Conservation (phyloP, 2,113 vertebrate species). For the Dipodomys stephensi region DNA sequence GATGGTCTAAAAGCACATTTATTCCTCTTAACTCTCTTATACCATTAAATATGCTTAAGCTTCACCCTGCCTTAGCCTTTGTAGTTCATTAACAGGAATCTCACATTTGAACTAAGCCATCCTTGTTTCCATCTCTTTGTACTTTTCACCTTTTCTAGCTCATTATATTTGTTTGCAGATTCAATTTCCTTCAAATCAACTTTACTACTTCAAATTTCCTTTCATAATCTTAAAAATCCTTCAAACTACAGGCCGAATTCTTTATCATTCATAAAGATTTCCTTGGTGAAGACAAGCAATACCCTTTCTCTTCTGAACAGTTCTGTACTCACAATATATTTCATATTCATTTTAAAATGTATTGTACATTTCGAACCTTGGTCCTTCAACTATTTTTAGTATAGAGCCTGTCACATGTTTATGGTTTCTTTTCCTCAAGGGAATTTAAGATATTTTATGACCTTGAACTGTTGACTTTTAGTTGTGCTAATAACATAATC, state of each 20-base stretch:
- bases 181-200: slow-evolving; percentile 25
- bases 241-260: background rate
- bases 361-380: background rate
- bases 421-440: background rate
- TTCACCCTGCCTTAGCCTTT: background rate
- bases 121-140: background rate
- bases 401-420: background rate
- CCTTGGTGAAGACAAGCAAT: background rate
- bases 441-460: background rate
- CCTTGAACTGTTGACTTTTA: background rate
- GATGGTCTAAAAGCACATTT: background rate
- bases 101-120: background rate
- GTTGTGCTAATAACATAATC: background rate
- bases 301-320: background rate
- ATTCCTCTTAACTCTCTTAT: background rate
- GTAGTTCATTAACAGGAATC: background rate
- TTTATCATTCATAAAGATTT: background rate
- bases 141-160: background rate
- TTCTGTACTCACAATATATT: background rate
- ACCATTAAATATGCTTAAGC: background rate
- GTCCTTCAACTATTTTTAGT: background rate
- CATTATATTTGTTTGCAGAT: background rate
- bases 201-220: background rate
- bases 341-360: slow-evolving; percentile 30
- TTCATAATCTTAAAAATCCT: slow-evolving; percentile 16